Conservation (phyloP, 1,140 invertebrate genomes). For the Brachionus rubens region DNA sequence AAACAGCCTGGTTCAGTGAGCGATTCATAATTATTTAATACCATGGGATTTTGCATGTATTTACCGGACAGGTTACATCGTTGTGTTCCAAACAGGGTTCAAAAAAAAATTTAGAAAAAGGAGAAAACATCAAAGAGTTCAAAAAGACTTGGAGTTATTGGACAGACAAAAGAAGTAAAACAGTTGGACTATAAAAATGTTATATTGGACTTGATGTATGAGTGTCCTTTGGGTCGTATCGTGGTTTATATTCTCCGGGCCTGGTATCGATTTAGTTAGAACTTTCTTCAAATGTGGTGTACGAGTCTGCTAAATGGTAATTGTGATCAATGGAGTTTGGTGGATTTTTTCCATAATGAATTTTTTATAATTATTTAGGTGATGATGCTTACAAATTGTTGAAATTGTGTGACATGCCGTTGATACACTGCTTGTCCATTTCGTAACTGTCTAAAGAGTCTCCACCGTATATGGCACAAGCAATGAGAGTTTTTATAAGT, state of each 20-base stretch:
- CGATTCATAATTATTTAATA: constrained; percentile 81
- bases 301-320: constrained; percentile 71
- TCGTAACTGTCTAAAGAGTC: constrained; percentile 63
- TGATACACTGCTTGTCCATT: constrained; percentile 84
- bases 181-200: constrained; percentile 75
- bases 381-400: constrained; percentile 79
- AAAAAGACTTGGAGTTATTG: not conserved
- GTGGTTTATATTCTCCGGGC: constrained; percentile 86
- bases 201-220: constrained; percentile 95
- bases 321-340: constrained; percentile 20
- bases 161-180: not conserved
- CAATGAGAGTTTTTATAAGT: constrained; percentile 88
- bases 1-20: constrained; percentile 75
- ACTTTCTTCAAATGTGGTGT: constrained; percentile 69
- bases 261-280: constrained; percentile 80
- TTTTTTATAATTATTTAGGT: constrained; percentile 50
- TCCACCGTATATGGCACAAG: constrained; percentile 68
- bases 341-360: not conserved
- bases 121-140: constrained; percentile 63
- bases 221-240: constrained; percentile 89
- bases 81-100: not conserved
- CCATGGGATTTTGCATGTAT: constrained; percentile 79
- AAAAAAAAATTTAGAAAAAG: constrained; percentile 52
- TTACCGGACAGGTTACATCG: not conserved
- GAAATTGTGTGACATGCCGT: constrained; percentile 78